Evolutionary conservation across 2,888 invertebrate genomes (phyloP).

Genomic region (Meiosimyza decipiens): DNA sequence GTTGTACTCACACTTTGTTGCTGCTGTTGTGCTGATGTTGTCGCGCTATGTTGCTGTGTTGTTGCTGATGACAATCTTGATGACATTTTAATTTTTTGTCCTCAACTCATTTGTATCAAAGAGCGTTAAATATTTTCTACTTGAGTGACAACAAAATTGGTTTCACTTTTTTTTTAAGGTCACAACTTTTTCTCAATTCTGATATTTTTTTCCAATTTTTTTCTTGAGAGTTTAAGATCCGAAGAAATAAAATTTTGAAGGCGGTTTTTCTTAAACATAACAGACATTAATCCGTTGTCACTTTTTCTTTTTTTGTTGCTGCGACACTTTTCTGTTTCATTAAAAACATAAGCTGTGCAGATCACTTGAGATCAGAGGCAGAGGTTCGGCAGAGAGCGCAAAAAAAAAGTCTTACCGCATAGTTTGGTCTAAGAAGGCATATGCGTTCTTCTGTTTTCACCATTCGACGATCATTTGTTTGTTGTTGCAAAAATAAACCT

Average conservation of each 20-base stretch:
- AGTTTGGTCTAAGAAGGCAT: slow-evolving; percentile 7
- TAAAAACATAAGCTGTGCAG: neutral
- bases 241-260: slow-evolving; percentile 11
- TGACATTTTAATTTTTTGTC: slow-evolving; percentile 61
- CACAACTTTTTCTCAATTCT: neutral
- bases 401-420: slow-evolving; percentile 24
- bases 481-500: slow-evolving; percentile 5
- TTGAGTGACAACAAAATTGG: slow-evolving; percentile 41
- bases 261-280: slow-evolving; percentile 25
- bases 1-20: slow-evolving; percentile 25
- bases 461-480: neutral
- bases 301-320: neutral
- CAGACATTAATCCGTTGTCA: slow-evolving; percentile 36
- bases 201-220: too few relatives aligned
- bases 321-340: slow-evolving; percentile 13
- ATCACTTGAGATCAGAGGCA: slow-evolving; percentile 13
- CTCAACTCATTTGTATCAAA: slow-evolving; percentile 26
- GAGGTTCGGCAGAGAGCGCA: neutral
- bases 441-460: neutral
- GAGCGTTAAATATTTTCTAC: slow-evolving; percentile 52
- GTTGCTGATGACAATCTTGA: slow-evolving; percentile 59
- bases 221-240: too few relatives aligned
- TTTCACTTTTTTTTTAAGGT: slow-evolving; percentile 5
- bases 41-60: neutral
- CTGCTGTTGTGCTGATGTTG: neutral